These are phyloP conservation scores for Cephalotes varians DNA, from an alignment of 2,888 invertebrate species.

Conservation along the genomic window DNA sequence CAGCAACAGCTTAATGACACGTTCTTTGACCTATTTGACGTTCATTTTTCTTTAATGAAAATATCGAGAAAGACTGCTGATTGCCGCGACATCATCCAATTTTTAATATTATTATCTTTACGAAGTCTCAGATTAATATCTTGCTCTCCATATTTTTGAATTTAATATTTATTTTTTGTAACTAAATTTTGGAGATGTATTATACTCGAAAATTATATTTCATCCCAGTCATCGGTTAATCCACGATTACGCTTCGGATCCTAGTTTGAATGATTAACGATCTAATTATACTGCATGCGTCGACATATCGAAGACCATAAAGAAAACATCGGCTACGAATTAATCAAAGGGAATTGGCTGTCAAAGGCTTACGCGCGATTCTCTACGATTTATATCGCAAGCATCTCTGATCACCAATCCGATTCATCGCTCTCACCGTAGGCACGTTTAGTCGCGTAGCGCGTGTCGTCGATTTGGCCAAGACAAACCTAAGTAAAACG, in stretches of 20 bases:
- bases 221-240: background rate
- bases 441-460: conserved; percentile 3
- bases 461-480: conserved; percentile 19
- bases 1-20: background rate
- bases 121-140: background rate
- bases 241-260: background rate
- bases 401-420: background rate
- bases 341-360: background rate
- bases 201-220: background rate
- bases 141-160: background rate
- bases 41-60: background rate
- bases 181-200: background rate
- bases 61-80: background rate
- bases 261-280: background rate
- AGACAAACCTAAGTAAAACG: conserved; percentile 66
- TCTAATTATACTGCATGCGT: background rate
- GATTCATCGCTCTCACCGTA: background rate
- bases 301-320: background rate
- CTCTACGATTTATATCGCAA: background rate
- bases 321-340: background rate
- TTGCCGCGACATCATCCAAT: background rate
- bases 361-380: background rate
- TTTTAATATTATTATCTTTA: background rate
- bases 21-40: conserved; percentile 7
- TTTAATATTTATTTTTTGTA: background rate